These are phyloP conservation scores for Tipula lateralis DNA, from an alignment of 2,888 invertebrate species.

Conservation along the genomic window DNA sequence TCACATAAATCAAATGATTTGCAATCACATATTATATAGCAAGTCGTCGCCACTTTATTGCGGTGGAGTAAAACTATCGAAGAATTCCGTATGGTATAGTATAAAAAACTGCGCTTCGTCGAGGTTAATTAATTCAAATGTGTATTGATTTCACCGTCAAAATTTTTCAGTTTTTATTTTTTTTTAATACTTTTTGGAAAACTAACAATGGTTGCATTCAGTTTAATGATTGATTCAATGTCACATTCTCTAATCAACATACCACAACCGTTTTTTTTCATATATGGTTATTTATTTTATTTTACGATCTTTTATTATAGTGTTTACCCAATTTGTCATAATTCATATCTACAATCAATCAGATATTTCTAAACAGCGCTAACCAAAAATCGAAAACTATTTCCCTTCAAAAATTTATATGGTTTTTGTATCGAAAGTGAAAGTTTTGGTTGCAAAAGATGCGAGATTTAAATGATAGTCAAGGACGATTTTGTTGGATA, in stretches of 20 bases:
- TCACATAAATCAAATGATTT: slow-evolving; percentile 1
- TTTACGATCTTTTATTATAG: background rate
- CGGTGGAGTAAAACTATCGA: background rate
- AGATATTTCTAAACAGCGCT: background rate
- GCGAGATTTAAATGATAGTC: background rate
- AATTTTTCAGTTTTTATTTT: background rate
- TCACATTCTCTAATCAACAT: slow-evolving; percentile 24
- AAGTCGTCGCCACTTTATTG: background rate
- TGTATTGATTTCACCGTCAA: slow-evolving; percentile 9
- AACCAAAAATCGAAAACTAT: background rate
- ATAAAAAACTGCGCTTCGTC: background rate
- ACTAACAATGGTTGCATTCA: background rate
- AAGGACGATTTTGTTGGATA: background rate
- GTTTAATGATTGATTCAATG: slow-evolving; percentile 11
- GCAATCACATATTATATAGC: background rate
- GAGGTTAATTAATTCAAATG: slow-evolving; percentile 9
- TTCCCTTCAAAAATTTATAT: background rate
- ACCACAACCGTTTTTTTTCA: background rate
- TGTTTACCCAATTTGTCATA: slow-evolving; percentile 5
- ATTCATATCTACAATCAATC: slow-evolving; percentile 1
- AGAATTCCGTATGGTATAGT: background rate
- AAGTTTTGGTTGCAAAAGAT: slow-evolving; percentile 24
- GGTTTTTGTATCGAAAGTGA: background rate
- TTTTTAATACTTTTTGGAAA: background rate
- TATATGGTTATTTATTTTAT: background rate